Conservation (phyloP, 2,113 vertebrate species). For the Tragelaphus strepsiceros region DNA sequence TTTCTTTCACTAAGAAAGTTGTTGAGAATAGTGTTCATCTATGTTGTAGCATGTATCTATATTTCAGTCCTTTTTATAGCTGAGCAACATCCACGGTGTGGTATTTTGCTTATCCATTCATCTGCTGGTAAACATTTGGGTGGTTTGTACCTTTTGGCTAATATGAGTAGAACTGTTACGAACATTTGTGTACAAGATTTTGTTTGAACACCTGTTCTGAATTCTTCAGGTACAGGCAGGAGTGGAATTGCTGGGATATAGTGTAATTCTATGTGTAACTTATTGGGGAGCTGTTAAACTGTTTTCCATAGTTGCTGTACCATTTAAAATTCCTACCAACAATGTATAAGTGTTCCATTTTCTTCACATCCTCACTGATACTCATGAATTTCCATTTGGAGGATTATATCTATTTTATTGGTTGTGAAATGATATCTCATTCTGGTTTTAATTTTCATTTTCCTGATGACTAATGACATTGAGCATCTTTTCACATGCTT, state of each 20-base stretch:
- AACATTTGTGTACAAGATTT: not conserved
- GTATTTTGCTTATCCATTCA: not conserved
- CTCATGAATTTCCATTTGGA: not conserved
- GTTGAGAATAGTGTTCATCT: no score
- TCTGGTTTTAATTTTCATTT: not conserved
- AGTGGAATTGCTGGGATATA: not conserved
- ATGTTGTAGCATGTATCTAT: no score
- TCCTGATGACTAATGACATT: not conserved
- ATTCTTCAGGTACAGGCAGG: not conserved
- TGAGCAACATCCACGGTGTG: fast-evolving
- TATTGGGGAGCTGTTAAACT: not conserved
- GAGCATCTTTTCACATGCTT: not conserved
- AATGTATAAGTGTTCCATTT: not conserved
- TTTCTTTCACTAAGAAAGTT: not conserved
- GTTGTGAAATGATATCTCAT: not conserved
- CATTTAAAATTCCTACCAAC: not conserved
- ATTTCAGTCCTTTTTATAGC: not conserved
- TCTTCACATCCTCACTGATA: not conserved
- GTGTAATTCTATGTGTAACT: not conserved
- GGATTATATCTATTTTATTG: not conserved
- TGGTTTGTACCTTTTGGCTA: not conserved
- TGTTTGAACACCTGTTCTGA: not conserved
- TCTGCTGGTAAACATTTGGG: not conserved
- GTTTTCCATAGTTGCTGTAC: not conserved
- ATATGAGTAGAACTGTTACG: not conserved